These are phyloP conservation scores for Drosophila ananassae DNA, from an alignment of 1,140 invertebrate species.

Conservation along the genomic window DNA sequence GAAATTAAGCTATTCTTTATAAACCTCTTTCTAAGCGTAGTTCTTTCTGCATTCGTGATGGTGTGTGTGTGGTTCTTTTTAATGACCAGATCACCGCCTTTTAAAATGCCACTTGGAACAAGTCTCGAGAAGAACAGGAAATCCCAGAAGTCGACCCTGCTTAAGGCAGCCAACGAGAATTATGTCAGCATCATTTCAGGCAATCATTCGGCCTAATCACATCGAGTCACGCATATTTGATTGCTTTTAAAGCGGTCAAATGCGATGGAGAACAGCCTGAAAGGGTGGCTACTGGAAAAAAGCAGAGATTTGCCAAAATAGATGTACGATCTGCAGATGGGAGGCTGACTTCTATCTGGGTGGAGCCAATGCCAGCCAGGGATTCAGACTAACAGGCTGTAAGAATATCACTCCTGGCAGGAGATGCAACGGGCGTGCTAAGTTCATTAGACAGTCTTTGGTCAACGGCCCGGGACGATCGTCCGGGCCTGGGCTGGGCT, in stretches of 20 bases:
- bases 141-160: constrained; percentile 26
- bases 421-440: constrained; percentile 41
- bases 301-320: constrained; percentile 6
- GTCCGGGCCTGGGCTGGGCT: neutral
- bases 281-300: constrained; percentile 22
- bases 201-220: constrained; percentile 67
- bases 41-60: constrained; percentile 18
- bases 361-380: no score
- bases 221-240: constrained; percentile 73
- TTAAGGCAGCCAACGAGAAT: constrained; percentile 38
- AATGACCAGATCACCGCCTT: constrained; percentile 46
- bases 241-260: constrained; percentile 64
- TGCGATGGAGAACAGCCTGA: neutral
- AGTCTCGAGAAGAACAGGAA: constrained; percentile 38
- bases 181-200: constrained; percentile 71
- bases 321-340: neutral
- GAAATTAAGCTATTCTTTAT: constrained; percentile 12
- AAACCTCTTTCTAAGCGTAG: constrained; percentile 20
- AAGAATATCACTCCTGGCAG: constrained; percentile 53
- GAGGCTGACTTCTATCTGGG: neutral
- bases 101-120: constrained; percentile 43
- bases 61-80: constrained; percentile 10
- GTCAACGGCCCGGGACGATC: constrained; percentile 61
- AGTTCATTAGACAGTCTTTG: constrained; percentile 70
- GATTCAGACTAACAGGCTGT: constrained; percentile 28